phyloP scores from a whole-genome alignment of 2,888 invertebrate genomes.

The Penaeus monodon region DNA sequence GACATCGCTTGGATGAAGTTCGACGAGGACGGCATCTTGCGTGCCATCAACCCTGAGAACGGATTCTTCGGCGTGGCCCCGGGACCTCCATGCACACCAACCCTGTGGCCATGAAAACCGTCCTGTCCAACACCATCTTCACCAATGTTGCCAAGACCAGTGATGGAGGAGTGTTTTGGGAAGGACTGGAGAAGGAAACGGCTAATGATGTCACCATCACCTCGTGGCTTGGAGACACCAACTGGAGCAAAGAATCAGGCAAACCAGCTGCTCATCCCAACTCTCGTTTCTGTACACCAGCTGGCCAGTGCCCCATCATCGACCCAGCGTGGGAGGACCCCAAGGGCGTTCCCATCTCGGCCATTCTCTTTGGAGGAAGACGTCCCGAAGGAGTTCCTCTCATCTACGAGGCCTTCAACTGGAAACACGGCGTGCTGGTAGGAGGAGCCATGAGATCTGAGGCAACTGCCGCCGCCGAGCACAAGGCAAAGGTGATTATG shows the following conservation, averaged over 20 bases:
- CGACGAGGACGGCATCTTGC: slow-evolving; percentile 85
- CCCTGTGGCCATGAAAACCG: slow-evolving; percentile 95
- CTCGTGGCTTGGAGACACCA: slow-evolving; percentile 70
- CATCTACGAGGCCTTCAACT: slow-evolving; percentile 90
- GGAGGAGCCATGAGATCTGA: slow-evolving; percentile 96
- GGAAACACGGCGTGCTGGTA: slow-evolving; percentile 96
- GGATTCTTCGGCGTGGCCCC: slow-evolving; percentile 99
- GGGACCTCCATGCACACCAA: slow-evolving; percentile 93
- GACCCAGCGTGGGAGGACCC: slow-evolving; percentile 78
- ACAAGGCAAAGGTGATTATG: slow-evolving; percentile 91
- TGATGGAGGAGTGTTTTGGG: slow-evolving; percentile 98
- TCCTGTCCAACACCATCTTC: slow-evolving; percentile 93
- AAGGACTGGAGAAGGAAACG: slow-evolving; percentile 88
- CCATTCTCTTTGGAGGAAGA: slow-evolving; percentile 96
- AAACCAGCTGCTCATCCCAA: slow-evolving; percentile 96
- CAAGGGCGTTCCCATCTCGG: slow-evolving; percentile 95
- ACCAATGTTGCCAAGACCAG: slow-evolving; percentile 96
- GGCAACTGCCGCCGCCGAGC: slow-evolving; percentile 97
- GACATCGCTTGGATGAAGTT: slow-evolving; percentile 99
- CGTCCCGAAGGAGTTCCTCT: slow-evolving; percentile 94
- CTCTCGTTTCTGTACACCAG: slow-evolving; percentile 97
- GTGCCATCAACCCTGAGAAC: slow-evolving; percentile 98
- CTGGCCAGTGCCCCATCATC: slow-evolving; percentile 94
- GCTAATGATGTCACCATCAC: slow-evolving; percentile 67
- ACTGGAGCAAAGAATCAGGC: slow-evolving; percentile 70